Evolutionary conservation across 2,888 invertebrate genomes (phyloP).

Genomic region (Amblyteles armatorius): DNA sequence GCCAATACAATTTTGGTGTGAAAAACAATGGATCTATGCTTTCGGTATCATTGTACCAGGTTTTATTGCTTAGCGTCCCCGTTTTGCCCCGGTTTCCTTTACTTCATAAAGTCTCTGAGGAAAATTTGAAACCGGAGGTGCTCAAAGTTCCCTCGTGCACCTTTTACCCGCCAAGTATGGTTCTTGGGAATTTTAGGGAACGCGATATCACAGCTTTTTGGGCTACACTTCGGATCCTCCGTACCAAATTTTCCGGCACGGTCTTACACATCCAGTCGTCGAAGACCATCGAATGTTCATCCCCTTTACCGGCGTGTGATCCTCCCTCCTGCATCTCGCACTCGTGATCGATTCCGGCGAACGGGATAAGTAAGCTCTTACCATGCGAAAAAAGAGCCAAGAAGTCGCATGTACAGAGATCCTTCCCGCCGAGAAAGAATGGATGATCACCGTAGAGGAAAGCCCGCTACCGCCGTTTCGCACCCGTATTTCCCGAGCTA

Average conservation of each 20-base stretch:
- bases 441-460: background rate
- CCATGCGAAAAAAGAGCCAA: slow-evolving; percentile 14
- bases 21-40: too few species aligned
- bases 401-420: slow-evolving; percentile 8
- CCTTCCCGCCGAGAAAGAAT: background rate
- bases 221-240: background rate
- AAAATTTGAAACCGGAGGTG: background rate
- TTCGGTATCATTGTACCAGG: too few species aligned
- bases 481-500: background rate
- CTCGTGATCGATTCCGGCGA: slow-evolving; percentile 38
- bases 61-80: too few species aligned
- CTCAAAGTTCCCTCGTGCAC: slow-evolving; percentile 24
- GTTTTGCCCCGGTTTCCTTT: too few species aligned
- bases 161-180: background rate
- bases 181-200: background rate
- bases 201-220: background rate
- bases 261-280: background rate
- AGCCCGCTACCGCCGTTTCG: slow-evolving; percentile 10
- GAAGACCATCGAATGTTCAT: slow-evolving; percentile 11
- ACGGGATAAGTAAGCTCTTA: slow-evolving; percentile 47
- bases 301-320: slow-evolving; percentile 3
- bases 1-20: too few species aligned
- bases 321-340: background rate
- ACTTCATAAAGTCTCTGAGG: background rate
- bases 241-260: background rate